Percentiles rank a stretch among this genome's conserved stretches.
Evolutionary conservation across 2,113 vertebrate species (phyloP).

Genomic region (Laterallus jamaicensis): DNA sequence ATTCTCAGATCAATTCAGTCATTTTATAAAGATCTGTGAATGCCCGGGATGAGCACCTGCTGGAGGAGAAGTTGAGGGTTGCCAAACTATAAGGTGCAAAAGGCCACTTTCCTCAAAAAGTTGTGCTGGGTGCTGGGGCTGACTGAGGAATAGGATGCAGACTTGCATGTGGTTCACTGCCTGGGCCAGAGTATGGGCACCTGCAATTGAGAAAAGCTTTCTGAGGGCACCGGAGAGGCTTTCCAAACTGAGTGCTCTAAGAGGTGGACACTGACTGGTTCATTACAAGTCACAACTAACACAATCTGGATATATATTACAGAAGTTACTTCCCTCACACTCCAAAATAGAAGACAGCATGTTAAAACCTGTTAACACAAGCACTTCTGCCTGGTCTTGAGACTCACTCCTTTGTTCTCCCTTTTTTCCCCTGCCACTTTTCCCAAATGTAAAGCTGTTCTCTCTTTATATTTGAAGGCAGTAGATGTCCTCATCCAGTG

Average conservation of each 20-base stretch:
- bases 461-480: background rate
- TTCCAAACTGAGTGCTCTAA: background rate
- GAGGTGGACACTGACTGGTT: background rate
- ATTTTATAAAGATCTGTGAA: background rate
- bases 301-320: background rate
- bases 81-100: background rate
- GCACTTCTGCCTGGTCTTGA: background rate
- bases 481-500: background rate
- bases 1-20: background rate
- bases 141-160: background rate
- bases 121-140: background rate
- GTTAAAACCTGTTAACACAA: background rate
- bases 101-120: background rate
- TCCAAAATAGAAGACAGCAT: background rate
- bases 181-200: background rate
- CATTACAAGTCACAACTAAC: background rate
- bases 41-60: background rate
- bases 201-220: background rate
- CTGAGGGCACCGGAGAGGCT: background rate
- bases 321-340: background rate
- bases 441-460: background rate
- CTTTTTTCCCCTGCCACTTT: background rate
- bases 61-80: background rate
- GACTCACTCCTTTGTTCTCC: background rate
- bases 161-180: background rate